A percentile compares a stretch with the other conserved stretches of the same genome.
Evolutionary conservation across 35 echinoderm and acorn worm genomes (phyloP).

Genomic region (Hemicentrotus pulcherrimus): DNA sequence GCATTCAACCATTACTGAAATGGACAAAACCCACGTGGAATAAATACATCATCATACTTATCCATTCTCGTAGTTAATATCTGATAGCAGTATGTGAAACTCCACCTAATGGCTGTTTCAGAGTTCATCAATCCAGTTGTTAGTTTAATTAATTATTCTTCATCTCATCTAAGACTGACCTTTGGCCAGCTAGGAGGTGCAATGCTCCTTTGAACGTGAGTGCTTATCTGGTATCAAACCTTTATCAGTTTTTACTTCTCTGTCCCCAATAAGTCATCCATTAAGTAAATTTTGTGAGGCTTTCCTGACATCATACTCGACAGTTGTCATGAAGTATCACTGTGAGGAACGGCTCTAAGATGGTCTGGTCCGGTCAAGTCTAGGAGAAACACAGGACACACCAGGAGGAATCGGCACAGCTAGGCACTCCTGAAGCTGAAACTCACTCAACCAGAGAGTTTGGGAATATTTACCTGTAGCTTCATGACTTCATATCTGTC

Average conservation of each 20-base stretch:
- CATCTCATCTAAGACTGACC: background rate
- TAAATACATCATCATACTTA: background rate
- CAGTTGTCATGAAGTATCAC: background rate
- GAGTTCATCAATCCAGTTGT: background rate
- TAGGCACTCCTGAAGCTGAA: too few species aligned
- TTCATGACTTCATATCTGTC: background rate
- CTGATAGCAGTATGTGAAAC: too few species aligned
- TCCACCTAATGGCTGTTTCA: background rate
- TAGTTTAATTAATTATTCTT: background rate
- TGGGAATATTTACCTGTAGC: background rate
- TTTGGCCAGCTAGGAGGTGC: background rate
- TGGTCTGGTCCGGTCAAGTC: background rate
- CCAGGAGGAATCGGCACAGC: background rate
- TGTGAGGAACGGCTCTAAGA: background rate
- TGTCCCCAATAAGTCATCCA: constrained; percentile 1
- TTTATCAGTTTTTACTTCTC: constrained; percentile 13
- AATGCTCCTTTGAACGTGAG: background rate
- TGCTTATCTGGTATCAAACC: background rate
- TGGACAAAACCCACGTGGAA: background rate
- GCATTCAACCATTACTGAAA: background rate
- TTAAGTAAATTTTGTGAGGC: background rate
- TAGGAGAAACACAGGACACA: background rate
- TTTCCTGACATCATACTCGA: background rate
- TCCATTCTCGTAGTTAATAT: background rate
- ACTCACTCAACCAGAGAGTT: background rate